Conservation (phyloP, 2,797 vertebrate species). For the Tenualosa thibaudeaui region DNA sequence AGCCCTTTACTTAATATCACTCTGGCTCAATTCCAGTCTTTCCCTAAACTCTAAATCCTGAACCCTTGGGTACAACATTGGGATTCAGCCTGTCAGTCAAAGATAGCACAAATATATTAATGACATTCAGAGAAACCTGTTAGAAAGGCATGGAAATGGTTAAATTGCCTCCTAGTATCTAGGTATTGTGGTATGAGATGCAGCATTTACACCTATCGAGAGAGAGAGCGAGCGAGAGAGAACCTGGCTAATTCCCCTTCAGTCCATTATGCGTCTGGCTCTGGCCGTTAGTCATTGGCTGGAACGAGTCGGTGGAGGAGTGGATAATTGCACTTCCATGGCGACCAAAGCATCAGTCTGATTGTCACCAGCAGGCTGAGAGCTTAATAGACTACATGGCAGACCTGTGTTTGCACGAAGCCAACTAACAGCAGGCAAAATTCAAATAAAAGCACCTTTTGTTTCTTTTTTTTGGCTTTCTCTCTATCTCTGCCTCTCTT, state of each 20-base stretch:
- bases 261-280: conserved; percentile 3
- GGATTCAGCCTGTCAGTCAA: neutral
- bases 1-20: neutral
- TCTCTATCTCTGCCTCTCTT: neutral
- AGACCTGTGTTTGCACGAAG: neutral
- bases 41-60: too few species aligned
- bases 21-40: too few species aligned
- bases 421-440: neutral
- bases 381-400: neutral
- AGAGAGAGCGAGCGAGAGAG: neutral
- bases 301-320: neutral
- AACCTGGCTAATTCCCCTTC: neutral
- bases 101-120: neutral
- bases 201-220: neutral
- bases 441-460: neutral
- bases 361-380: neutral
- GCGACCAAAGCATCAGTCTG: neutral
- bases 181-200: neutral
- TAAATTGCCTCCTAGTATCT: neutral
- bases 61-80: too few species aligned
- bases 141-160: neutral
- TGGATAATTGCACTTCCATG: conserved; percentile 4
- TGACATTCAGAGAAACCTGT: neutral
- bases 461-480: neutral
- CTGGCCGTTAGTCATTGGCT: neutral